A percentile compares a stretch with the other conserved stretches of the same genome.
Evolutionary conservation across 2,113 vertebrate genomes (phyloP).

Genomic region (Albula goreensis): DNA sequence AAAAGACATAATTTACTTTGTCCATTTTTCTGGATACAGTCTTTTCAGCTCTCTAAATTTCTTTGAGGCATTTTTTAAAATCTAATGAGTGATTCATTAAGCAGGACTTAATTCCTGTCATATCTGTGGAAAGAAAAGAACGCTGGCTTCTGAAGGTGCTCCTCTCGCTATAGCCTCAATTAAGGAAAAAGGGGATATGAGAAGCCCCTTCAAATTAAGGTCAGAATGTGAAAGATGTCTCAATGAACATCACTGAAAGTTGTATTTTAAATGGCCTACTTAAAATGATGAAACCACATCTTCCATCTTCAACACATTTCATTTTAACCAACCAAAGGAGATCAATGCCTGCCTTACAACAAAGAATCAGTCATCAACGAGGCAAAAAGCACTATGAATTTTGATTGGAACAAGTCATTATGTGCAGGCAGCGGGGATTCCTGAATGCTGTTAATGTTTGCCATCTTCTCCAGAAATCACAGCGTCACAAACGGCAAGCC

Average conservation of each 20-base stretch:
- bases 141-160: neutral
- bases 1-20: neutral
- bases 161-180: neutral
- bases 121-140: neutral
- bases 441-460: neutral
- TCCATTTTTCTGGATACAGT: neutral
- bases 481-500: constrained; percentile 4
- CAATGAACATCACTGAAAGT: neutral
- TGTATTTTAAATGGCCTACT: neutral
- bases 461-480: neutral
- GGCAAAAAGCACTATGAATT: constrained; percentile 6
- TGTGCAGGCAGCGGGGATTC: constrained; percentile 1
- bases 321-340: neutral
- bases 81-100: neutral
- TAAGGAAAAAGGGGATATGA: neutral
- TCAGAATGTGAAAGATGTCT: neutral
- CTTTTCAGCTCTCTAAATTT: neutral
- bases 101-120: neutral
- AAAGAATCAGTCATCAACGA: neutral
- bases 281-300: neutral
- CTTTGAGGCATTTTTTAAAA: neutral
- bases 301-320: constrained; percentile 6
- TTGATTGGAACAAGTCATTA: constrained; percentile 1
- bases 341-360: neutral
- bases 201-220: neutral